phyloP scores from a whole-genome alignment of 2,888 invertebrate genomes.

The Hofmannophila pseudospretella region DNA sequence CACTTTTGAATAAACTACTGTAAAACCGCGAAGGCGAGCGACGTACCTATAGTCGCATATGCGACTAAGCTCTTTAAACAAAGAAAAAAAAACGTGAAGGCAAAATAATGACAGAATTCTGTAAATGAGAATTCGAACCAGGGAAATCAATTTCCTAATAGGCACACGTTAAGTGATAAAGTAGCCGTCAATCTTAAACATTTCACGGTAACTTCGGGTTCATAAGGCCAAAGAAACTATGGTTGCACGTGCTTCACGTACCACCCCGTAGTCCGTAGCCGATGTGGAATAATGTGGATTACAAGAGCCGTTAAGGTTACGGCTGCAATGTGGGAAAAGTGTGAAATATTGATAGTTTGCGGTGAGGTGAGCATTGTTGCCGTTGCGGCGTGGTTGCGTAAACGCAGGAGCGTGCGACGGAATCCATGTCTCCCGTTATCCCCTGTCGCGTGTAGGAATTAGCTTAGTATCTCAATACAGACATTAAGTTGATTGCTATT shows the following conservation, averaged over 20 bases:
- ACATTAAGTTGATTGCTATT: constrained; percentile 1
- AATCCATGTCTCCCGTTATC: constrained; percentile 15
- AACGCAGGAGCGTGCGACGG: constrained; percentile 31
- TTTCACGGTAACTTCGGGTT: constrained; percentile 1
- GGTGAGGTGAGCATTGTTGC: constrained; percentile 34
- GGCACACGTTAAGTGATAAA: no score
- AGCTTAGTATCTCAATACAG: constrained; percentile 8
- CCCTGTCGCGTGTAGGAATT: not conserved
- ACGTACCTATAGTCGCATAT: no score
- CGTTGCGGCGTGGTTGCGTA: constrained; percentile 21
- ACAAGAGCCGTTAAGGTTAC: constrained; percentile 45
- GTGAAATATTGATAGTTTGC: constrained; percentile 57
- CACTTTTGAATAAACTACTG: no score
- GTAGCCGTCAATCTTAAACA: no score
- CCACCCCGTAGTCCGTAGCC: constrained; percentile 1
- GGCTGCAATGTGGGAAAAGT: constrained; percentile 55
- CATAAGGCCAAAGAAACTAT: constrained; percentile 8
- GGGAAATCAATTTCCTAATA: no score
- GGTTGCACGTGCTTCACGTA: constrained; percentile 8
- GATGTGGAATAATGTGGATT: constrained; percentile 15
- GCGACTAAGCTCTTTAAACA: no score
- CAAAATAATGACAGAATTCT: no score
- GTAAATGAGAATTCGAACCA: no score
- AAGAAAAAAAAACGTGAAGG: no score
- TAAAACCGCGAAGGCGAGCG: no score